Evolutionary conservation across 2,113 vertebrate species (phyloP), one percentile per base, ranked within the genome.

Genomic region (Picathartes gymnocephalus): DNA sequence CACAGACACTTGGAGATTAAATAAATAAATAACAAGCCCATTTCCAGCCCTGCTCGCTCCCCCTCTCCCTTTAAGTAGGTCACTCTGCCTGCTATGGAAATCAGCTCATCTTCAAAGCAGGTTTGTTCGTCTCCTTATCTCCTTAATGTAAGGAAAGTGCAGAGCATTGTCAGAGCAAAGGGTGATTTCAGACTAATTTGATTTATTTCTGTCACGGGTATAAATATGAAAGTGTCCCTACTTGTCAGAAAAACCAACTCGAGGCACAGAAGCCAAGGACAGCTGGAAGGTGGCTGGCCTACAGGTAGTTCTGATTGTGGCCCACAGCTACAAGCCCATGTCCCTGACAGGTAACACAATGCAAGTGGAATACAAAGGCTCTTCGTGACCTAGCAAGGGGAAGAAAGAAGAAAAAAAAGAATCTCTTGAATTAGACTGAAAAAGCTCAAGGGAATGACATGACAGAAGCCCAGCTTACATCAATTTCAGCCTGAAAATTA

Each of bases 21-120:
- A 97, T 92, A 91, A 96, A 97, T 81, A 91, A 95, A 88, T 80
- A 70, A 95, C 86, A 35, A 96, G 88, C 94, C 86, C 85, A 37
- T 70, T 92, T 85, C 94, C 48, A 44, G 92, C 96, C 96, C 79
- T 0, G 1, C 53, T 65, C 3, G 0, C 93, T 97, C 86, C 92
- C 93, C 86, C 81, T 88, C 84, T 88, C 86, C 91, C 64, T 89
- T 79, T 95, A 98, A 98, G 96, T 97, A 98, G 97, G 97, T 97
- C 97, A 97, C 48, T 94, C 94, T 95, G 96, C 88, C 86, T 86
- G 85, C 94, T 95, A 92, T 72, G 94, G 94, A 96, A 92, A 96
- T 95, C 90, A 64, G 92, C 86, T 97, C 80, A 13, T 94, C 97
- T 98, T 96, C 97, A 97, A 98, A 97, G 94, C 93, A 83, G 92